Conservation (phyloP, 2,797 vertebrate species). For the Sebastes cheni region DNA sequence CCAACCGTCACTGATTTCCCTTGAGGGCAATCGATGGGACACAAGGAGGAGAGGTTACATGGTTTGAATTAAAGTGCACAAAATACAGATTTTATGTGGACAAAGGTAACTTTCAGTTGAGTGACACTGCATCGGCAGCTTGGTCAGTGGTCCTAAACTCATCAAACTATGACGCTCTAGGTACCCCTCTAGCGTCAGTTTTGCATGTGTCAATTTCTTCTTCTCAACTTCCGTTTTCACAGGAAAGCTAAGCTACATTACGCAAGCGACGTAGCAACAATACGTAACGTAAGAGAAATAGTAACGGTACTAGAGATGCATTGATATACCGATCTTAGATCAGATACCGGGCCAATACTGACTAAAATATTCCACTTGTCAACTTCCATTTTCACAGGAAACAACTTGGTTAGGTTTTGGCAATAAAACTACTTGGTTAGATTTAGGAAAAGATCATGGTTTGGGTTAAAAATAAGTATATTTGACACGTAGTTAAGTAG, state of each 20-base stretch:
- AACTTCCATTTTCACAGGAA: too few species aligned
- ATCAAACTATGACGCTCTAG: background rate
- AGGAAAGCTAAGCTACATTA: background rate
- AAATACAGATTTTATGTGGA: background rate
- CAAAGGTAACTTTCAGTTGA: background rate
- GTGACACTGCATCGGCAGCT: background rate
- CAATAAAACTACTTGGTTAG: too few species aligned
- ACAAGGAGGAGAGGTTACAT: background rate
- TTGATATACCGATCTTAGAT: too few species aligned
- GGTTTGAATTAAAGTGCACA: background rate
- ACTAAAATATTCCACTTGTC: too few species aligned
- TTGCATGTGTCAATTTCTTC: background rate
- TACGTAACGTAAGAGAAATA: too few species aligned
- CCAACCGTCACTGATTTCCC: conserved; percentile 9
- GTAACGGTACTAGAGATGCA: too few species aligned
- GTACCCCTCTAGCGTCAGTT: background rate
- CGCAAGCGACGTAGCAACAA: too few species aligned
- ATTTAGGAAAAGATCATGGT: too few species aligned
- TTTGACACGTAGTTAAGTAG: too few species aligned
- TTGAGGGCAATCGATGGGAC: background rate
- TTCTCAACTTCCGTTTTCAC: background rate
- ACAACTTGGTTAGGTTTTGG: too few species aligned
- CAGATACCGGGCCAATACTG: too few species aligned
- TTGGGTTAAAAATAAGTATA: too few species aligned
- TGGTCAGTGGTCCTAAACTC: background rate